phyloP scores from a whole-genome alignment of 2,113 vertebrate genomes.

The Limanda limanda region DNA sequence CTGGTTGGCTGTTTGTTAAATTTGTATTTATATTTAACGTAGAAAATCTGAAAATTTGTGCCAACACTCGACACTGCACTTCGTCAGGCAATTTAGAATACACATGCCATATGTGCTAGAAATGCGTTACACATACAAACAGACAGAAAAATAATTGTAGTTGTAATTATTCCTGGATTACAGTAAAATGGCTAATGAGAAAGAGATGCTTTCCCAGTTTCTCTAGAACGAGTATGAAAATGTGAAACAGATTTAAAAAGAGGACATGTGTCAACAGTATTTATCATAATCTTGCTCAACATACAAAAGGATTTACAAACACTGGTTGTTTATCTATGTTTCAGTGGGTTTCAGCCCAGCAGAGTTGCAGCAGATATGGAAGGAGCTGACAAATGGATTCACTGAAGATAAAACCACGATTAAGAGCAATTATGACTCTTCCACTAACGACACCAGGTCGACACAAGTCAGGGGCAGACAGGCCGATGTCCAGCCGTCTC shows the following conservation, averaged over 20 bases:
- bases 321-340: not conserved
- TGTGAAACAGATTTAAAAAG: not conserved
- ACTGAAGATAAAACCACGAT: slow-evolving; percentile 29
- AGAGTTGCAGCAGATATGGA: slow-evolving; percentile 93
- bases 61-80: no score
- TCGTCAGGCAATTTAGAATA: no score
- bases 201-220: not conserved
- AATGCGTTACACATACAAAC: no score
- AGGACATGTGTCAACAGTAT: not conserved
- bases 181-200: not conserved
- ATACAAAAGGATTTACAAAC: not conserved
- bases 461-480: slow-evolving; percentile 83
- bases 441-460: slow-evolving; percentile 84
- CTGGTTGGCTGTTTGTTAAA: not conserved
- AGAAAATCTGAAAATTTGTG: no score
- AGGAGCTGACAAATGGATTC: slow-evolving; percentile 87
- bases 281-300: not conserved
- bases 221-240: not conserved
- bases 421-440: slow-evolving; percentile 46
- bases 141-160: not conserved
- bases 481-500: slow-evolving; percentile 26
- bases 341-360: slow-evolving; percentile 88
- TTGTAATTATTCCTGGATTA: slow-evolving; percentile 12
- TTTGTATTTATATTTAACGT: not conserved
- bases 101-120: no score